Conservation (phyloP, 2,113 vertebrate genomes). For the Erythrolamprus reginae region DNA sequence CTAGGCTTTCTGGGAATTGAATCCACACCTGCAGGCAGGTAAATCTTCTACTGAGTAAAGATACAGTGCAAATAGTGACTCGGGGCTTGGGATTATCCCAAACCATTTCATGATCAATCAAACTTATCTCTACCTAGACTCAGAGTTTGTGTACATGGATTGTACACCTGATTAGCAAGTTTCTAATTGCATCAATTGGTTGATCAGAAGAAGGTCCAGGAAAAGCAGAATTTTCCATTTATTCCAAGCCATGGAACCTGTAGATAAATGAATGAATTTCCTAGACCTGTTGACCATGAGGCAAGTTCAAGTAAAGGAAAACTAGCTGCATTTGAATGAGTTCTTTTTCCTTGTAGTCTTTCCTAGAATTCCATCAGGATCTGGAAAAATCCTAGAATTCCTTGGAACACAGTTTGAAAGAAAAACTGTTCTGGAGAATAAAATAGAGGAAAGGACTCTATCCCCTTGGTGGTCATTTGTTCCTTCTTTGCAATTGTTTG, state of each 20-base stretch:
- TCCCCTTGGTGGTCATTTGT: neutral
- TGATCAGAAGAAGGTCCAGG: neutral
- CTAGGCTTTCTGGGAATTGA: conserved; percentile 40
- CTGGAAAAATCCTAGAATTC: neutral
- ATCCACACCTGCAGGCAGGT: neutral
- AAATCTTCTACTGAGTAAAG: conserved; percentile 1
- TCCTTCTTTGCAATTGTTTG: no score
- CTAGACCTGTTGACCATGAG: neutral
- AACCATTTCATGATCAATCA: neutral
- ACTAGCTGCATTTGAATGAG: neutral
- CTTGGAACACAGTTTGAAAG: neutral
- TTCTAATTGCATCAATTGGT: neutral
- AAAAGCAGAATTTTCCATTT: neutral
- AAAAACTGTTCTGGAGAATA: neutral
- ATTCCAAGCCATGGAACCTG: neutral
- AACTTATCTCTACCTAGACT: neutral
- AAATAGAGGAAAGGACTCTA: neutral
- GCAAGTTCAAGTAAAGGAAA: neutral
- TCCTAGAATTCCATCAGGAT: neutral
- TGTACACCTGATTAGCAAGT: neutral
- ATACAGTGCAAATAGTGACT: neutral
- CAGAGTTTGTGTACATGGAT: neutral
- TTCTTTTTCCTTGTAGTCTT: neutral
- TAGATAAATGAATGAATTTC: neutral
- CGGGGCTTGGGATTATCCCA: neutral